Evolutionary conservation across 92 coral and sea anemone species (phyloP).

Genomic region (Diadumene lineata): DNA sequence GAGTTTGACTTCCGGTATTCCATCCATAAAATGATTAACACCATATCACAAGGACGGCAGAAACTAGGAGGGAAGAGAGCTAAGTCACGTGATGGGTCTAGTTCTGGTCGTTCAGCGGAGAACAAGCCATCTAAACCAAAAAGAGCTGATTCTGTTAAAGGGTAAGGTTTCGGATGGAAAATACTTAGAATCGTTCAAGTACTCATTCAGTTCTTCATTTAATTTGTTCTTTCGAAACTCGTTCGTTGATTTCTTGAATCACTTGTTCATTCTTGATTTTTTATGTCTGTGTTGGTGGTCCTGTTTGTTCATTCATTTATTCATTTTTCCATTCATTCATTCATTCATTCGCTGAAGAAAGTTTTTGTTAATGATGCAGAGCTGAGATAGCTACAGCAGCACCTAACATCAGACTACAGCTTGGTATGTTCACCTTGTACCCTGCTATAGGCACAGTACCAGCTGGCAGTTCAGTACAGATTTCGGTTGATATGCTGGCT

Average conservation of each 20-base stretch:
- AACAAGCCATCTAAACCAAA: slow-evolving; percentile 84
- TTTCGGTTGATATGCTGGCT: slow-evolving; percentile 93
- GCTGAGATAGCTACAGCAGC: slow-evolving; percentile 80
- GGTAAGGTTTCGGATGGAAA: no score
- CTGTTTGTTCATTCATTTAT: no score
- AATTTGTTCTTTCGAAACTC: no score
- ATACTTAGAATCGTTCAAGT: no score
- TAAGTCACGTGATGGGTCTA: slow-evolving; percentile 96
- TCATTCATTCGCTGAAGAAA: no score
- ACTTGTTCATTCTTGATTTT: no score
- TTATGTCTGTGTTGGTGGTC: no score
- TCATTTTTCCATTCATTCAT: no score
- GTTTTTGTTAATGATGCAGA: slow-evolving; percentile 27
- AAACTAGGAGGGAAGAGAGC: slow-evolving; percentile 77
- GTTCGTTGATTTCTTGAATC: no score
- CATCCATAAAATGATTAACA: slow-evolving; percentile 92
- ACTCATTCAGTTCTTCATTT: no score
- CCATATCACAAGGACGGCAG: slow-evolving; percentile 92
- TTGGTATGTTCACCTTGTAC: slow-evolving; percentile 96
- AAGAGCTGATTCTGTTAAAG: slow-evolving; percentile 96
- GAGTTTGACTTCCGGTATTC: slow-evolving; percentile 99
- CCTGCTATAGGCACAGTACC: slow-evolving; percentile 95
- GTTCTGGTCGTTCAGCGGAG: slow-evolving; percentile 94
- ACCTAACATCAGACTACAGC: slow-evolving; percentile 93
- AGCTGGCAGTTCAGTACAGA: slow-evolving; percentile 71